Conservation (phyloP, 2,797 vertebrate genomes). For the Phyllotis vaccarum region DNA sequence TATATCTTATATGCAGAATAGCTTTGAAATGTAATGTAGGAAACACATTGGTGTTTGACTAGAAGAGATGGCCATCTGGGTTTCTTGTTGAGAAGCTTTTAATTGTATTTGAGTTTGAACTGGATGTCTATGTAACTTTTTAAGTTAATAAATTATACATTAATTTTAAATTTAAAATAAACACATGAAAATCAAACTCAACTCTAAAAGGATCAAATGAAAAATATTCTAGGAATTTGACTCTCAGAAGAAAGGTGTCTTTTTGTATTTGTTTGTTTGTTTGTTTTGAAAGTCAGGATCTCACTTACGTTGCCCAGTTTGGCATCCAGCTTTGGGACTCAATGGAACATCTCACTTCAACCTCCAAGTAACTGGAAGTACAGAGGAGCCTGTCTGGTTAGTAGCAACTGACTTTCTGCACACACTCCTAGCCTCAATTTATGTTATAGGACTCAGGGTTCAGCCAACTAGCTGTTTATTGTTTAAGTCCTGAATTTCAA, state of each 20-base stretch:
- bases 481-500: no score
- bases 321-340: not conserved
- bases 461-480: no score
- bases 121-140: not conserved
- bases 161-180: constrained; percentile 54
- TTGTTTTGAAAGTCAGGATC: not conserved
- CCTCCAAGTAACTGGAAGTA: not conserved
- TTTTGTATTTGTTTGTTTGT: not conserved
- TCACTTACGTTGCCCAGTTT: not conserved
- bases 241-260: not conserved
- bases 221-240: constrained; percentile 7
- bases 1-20: not conserved
- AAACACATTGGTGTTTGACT: not conserved
- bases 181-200: constrained; percentile 30
- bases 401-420: no score
- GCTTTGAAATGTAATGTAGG: constrained; percentile 32
- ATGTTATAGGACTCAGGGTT: no score
- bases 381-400: not conserved
- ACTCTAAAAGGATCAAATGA: not conserved
- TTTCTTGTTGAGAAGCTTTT: constrained; percentile 13
- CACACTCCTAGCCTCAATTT: no score
- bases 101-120: constrained; percentile 51
- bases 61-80: not conserved
- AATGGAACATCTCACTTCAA: not conserved
- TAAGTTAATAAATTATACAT: constrained; percentile 46